Conservation (phyloP, 2,797 vertebrate genomes). For the Peromyscus eremicus region DNA sequence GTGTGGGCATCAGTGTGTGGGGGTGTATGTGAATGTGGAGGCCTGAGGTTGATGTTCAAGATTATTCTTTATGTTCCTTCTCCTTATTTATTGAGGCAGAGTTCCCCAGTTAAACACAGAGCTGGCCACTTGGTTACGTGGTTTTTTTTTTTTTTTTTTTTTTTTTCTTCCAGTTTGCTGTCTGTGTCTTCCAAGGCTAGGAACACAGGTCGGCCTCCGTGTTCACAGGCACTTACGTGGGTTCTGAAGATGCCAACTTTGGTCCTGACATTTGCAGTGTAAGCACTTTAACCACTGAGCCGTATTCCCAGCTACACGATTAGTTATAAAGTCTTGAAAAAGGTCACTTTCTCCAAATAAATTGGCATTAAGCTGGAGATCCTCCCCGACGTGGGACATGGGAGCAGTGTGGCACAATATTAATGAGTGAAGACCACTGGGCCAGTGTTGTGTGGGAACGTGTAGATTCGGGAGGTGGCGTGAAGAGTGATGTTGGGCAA, state of each 20-base stretch:
- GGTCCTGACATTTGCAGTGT: not conserved
- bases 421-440: too few relatives aligned
- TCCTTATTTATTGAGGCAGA: not conserved
- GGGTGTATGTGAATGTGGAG: not conserved
- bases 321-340: not conserved
- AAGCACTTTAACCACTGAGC: not conserved
- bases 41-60: not conserved
- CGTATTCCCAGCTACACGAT: not conserved
- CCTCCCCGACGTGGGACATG: accelerated
- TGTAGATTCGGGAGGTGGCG: not conserved
- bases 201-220: not conserved
- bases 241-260: not conserved
- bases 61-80: not conserved
- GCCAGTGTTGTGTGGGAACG: too few relatives aligned
- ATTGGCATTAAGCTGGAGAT: not conserved
- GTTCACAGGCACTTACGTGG: not conserved
- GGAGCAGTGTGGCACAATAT: accelerated
- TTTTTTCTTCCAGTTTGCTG: not conserved
- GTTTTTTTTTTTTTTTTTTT: not conserved
- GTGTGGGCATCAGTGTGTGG: not conserved
- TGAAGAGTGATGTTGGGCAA: not conserved
- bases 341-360: not conserved
- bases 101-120: not conserved
- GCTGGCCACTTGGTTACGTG: not conserved
- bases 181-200: not conserved